phyloP scores from a whole-genome alignment of 2,888 invertebrate species.

The Scaptomyza reducta region DNA sequence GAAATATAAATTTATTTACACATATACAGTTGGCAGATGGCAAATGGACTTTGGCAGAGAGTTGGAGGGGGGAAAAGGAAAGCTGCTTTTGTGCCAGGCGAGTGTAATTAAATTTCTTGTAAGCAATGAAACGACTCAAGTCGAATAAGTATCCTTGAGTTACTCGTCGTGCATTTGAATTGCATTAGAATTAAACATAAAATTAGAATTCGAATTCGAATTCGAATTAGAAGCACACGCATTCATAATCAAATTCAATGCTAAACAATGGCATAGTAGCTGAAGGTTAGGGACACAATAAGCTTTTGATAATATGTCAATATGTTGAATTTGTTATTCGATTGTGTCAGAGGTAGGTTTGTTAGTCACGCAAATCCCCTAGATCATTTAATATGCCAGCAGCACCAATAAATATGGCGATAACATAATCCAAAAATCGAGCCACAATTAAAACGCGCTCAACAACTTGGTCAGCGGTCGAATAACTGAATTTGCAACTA shows the following conservation, averaged over 20 bases:
- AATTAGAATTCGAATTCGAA: too few relatives aligned
- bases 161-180: conserved; percentile 19
- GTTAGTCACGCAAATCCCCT: conserved; percentile 22
- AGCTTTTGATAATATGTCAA: conserved; percentile 31
- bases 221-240: conserved; percentile 30
- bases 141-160: conserved; percentile 30
- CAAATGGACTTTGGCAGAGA: not conserved
- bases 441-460: conserved; percentile 60
- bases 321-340: conserved; percentile 8
- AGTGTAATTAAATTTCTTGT: conserved; percentile 54
- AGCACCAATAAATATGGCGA: conserved; percentile 30
- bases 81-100: conserved; percentile 20
- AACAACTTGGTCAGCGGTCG: conserved; percentile 53
- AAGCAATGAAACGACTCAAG: conserved; percentile 35
- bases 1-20: conserved; percentile 1
- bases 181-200: conserved; percentile 5
- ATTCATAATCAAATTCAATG: conserved; percentile 39
- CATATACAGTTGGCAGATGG: conserved; percentile 1
- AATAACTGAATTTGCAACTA: conserved; percentile 55
- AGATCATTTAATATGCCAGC: conserved; percentile 50
- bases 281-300: too few relatives aligned
- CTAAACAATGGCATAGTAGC: conserved; percentile 6
- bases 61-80: not conserved
- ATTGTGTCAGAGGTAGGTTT: not conserved
- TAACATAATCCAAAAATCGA: conserved; percentile 55